A percentile compares a stretch with the other conserved stretches of the same genome.
phyloP scores from a whole-genome alignment of 1,140 invertebrate species.

The Gonatopus flavifemur region DNA sequence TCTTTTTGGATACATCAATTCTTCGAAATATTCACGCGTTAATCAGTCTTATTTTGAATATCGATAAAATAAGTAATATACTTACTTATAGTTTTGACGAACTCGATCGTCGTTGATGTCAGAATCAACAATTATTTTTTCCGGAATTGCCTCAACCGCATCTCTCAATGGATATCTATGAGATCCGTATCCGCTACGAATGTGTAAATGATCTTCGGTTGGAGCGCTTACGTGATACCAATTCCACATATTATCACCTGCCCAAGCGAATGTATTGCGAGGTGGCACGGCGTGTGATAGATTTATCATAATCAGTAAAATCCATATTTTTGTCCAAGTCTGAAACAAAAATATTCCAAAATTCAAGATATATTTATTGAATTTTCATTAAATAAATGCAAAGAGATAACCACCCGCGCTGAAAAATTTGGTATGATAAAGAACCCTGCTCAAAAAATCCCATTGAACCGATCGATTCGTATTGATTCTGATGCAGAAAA shows the following conservation, averaged over 20 bases:
- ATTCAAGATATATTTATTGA: too few relatives aligned
- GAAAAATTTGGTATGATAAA: too few relatives aligned
- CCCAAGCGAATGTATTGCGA: slow-evolving; percentile 21
- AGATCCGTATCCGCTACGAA: slow-evolving; percentile 21
- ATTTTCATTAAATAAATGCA: too few relatives aligned
- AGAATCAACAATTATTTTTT: slow-evolving; percentile 27
- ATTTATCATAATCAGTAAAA: too few relatives aligned
- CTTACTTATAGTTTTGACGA: slow-evolving; percentile 1
- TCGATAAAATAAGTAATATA: not conserved
- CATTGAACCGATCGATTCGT: too few relatives aligned
- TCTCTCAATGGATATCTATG: slow-evolving; percentile 58
- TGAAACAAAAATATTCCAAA: too few relatives aligned
- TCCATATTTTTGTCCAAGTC: too few relatives aligned
- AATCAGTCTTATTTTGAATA: too few relatives aligned
- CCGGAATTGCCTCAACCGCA: slow-evolving; percentile 63
- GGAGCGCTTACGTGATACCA: slow-evolving; percentile 57
- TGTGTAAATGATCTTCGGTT: slow-evolving; percentile 38
- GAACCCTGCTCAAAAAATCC: too few relatives aligned
- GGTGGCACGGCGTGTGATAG: slow-evolving; percentile 11
- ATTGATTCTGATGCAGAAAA: too few relatives aligned
- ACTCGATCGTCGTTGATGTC: not conserved
- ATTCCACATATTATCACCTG: slow-evolving; percentile 24
- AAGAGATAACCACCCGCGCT: too few relatives aligned
- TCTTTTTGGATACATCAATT: not conserved
- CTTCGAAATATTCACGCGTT: too few relatives aligned